Conservation (phyloP, 1,140 invertebrate species). For the Papilio aristodemus region DNA sequence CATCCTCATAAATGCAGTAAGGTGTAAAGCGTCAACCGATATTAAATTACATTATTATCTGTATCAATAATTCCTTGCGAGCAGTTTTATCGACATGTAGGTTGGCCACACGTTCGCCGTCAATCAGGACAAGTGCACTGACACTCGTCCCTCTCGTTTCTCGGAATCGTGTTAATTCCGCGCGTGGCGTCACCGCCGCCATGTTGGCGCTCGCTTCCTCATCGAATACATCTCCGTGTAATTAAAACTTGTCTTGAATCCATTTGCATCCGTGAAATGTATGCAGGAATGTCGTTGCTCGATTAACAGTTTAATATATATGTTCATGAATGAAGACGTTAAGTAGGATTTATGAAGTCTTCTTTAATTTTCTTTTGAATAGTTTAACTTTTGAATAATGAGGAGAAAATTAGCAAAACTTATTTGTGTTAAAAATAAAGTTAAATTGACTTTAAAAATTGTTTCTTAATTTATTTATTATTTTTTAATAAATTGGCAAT, state of each 20-base stretch:
- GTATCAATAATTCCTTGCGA: background rate
- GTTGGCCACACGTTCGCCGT: constrained; percentile 54
- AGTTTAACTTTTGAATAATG: background rate
- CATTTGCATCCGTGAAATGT: constrained; percentile 30
- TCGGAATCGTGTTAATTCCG: constrained; percentile 68
- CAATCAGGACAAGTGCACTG: constrained; percentile 61
- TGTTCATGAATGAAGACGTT: constrained; percentile 8
- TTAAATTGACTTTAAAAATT: background rate
- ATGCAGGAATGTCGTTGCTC: constrained; percentile 26
- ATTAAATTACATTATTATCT: too few species aligned
- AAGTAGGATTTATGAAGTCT: background rate
- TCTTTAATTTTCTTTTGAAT: background rate
- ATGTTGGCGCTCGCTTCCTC: constrained; percentile 47
- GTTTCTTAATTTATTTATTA: background rate
- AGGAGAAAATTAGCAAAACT: background rate
- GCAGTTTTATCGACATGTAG: constrained; percentile 39
- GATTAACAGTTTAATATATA: constrained; percentile 10
- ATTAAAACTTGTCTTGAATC: constrained; percentile 28
- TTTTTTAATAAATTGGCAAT: too few species aligned
- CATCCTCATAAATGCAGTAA: too few species aligned
- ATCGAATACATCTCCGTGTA: constrained; percentile 37
- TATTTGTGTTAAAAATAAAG: background rate
- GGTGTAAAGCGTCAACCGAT: too few species aligned
- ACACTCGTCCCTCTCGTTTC: constrained; percentile 56
- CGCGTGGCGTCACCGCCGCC: constrained; percentile 56